phyloP scores from a whole-genome alignment of 2,888 invertebrate genomes.

The Drosophila neutralis region DNA sequence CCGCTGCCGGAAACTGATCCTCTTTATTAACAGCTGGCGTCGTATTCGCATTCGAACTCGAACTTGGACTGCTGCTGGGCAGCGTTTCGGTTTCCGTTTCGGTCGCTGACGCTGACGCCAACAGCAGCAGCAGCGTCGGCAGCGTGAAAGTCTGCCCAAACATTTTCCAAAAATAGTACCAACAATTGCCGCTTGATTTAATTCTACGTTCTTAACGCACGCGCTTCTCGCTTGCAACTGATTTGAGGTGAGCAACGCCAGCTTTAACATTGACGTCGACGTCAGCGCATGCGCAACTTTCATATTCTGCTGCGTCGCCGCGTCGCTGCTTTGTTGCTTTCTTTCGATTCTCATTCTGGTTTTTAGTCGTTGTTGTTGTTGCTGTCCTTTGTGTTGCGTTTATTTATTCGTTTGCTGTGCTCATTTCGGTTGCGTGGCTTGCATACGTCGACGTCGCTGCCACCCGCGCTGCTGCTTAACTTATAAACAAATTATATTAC shows the following conservation, averaged over 20 bases:
- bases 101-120: conserved; percentile 24
- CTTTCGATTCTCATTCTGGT: conserved; percentile 75
- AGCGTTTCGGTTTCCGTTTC: conserved; percentile 32
- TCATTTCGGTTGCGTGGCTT: conserved; percentile 80
- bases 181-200: conserved; percentile 26
- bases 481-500: conserved; percentile 44
- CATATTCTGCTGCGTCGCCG: conserved; percentile 63
- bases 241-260: conserved; percentile 36
- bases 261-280: conserved; percentile 50
- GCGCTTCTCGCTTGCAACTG: conserved; percentile 77
- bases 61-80: conserved; percentile 17
- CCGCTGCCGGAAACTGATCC: conserved; percentile 52
- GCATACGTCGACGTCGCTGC: conserved; percentile 44
- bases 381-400: conserved; percentile 39
- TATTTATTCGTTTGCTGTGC: conserved; percentile 64
- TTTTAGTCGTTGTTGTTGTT: conserved; percentile 25
- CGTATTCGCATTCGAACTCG: conserved; percentile 18
- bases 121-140: conserved; percentile 33
- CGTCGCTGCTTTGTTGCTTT: conserved; percentile 56
- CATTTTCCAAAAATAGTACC: conserved; percentile 33
- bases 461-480: conserved; percentile 28
- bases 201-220: conserved; percentile 71
- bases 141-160: conserved; percentile 56
- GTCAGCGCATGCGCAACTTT: conserved; percentile 73
- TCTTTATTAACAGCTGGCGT: conserved; percentile 30